These are phyloP conservation scores for Gnathonemus longibarbis DNA, from an alignment of 2,113 vertebrate species.

Conservation along the genomic window DNA sequence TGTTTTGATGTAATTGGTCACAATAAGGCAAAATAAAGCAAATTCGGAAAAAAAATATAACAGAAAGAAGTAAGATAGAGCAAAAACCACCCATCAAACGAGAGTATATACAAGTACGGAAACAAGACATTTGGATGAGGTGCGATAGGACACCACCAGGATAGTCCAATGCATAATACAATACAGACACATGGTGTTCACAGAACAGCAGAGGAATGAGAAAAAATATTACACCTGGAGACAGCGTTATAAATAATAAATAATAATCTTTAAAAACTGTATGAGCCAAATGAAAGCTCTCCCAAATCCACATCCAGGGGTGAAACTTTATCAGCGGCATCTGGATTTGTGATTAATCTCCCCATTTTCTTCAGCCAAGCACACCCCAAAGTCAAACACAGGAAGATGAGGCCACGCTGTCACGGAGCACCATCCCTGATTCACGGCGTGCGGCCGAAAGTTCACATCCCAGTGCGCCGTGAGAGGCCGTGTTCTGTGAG, in stretches of 20 bases:
- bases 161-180: not conserved
- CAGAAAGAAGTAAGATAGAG: not conserved
- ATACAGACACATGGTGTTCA: not conserved
- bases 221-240: not conserved
- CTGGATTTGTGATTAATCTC: not conserved
- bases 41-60: not conserved
- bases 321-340: not conserved
- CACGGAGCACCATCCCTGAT: not conserved
- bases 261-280: not conserved
- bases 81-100: not conserved
- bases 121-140: not conserved
- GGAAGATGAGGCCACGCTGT: not conserved
- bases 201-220: not conserved
- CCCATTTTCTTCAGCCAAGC: not conserved
- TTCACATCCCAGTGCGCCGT: not conserved
- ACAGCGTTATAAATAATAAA: not conserved
- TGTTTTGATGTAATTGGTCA: not conserved
- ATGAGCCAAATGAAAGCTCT: not conserved
- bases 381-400: not conserved
- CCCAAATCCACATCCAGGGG: not conserved
- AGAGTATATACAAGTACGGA: not conserved
- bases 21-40: not conserved
- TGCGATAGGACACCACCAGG: not conserved
- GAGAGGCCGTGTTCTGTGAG: not conserved
- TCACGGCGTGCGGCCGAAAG: not conserved